These are phyloP conservation scores for Thrips palmi DNA, from an alignment of 1,140 invertebrate species.

Conservation along the genomic window DNA sequence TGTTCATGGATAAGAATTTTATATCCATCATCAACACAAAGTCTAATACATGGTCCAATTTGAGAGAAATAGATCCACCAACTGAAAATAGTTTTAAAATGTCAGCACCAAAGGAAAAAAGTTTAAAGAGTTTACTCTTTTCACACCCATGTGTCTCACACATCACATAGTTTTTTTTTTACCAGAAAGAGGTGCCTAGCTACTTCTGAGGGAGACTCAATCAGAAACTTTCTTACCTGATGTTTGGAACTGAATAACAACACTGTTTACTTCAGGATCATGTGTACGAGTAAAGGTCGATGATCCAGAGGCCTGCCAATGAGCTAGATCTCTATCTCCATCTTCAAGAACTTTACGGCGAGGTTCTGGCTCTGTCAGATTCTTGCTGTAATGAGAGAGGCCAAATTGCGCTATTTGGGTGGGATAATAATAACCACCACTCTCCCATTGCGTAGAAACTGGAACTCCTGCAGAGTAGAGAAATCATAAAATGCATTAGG, in stretches of 20 bases:
- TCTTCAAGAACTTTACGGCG: conserved; percentile 50
- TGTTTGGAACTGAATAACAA: conserved; percentile 51
- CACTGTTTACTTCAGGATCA: conserved; percentile 31
- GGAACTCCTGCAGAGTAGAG: conserved; percentile 45
- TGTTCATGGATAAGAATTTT: conserved; percentile 45
- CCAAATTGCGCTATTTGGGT: conserved; percentile 98
- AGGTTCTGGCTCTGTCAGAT: conserved; percentile 61
- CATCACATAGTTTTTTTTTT: too few relatives aligned
- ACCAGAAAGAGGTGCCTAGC: not conserved
- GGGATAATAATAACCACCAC: conserved; percentile 86
- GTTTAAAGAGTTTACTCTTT: too few relatives aligned
- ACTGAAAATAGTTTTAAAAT: conserved; percentile 15
- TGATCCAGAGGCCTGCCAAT: conserved; percentile 41
- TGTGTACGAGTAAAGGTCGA: conserved; percentile 37
- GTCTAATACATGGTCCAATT: conserved; percentile 51
- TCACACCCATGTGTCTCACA: too few relatives aligned
- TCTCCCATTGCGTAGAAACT: conserved; percentile 89
- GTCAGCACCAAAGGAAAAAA: not conserved
- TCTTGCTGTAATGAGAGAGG: conserved; percentile 91
- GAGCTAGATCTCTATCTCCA: conserved; percentile 38
- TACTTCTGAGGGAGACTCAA: too few relatives aligned
- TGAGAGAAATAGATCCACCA: conserved; percentile 36
- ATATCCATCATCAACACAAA: conserved; percentile 63
- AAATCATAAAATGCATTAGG: not conserved
- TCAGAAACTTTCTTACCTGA: conserved; percentile 22